phyloP scores from a whole-genome alignment of 1,140 invertebrate species.

The Hirudo medicinalis region DNA sequence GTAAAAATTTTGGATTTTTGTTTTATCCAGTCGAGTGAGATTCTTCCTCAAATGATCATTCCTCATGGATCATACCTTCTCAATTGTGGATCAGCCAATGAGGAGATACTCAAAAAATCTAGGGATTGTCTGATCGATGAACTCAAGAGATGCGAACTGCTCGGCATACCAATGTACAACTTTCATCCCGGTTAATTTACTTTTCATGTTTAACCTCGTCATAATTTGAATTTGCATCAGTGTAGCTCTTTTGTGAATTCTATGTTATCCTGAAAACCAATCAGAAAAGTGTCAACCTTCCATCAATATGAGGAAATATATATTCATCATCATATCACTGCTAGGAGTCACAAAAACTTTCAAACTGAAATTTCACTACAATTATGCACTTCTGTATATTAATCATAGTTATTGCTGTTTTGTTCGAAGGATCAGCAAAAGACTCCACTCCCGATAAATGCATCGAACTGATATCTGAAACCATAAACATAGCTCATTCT shows the following conservation, averaged over 20 bases:
- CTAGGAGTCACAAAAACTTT: neutral
- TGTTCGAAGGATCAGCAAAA: slow-evolving; percentile 42
- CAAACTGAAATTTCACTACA: neutral
- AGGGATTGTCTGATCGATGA: slow-evolving; percentile 43
- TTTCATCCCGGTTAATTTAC: slow-evolving; percentile 44
- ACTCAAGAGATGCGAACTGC: slow-evolving; percentile 41
- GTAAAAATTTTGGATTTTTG: too few relatives aligned
- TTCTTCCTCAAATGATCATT: slow-evolving; percentile 32
- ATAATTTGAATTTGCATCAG: too few relatives aligned
- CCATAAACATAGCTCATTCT: slow-evolving; percentile 42
- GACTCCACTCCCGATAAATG: slow-evolving; percentile 39
- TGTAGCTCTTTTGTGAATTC: neutral
- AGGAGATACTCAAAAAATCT: slow-evolving; percentile 42
- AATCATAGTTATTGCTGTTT: slow-evolving; percentile 7
- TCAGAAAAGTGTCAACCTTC: neutral
- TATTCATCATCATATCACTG: neutral
- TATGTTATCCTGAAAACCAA: neutral
- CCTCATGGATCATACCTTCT: slow-evolving; percentile 47
- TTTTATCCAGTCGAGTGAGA: slow-evolving; percentile 29
- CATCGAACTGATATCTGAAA: slow-evolving; percentile 42
- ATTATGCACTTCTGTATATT: neutral
- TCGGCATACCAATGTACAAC: slow-evolving; percentile 45
- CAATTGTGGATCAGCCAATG: slow-evolving; percentile 44
- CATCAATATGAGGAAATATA: neutral
- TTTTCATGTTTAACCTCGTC: neutral